A percentile compares a stretch with the other conserved stretches of the same genome.
Conservation (phyloP, 1,140 invertebrate species). For the Cyphomyrmex costatus region DNA sequence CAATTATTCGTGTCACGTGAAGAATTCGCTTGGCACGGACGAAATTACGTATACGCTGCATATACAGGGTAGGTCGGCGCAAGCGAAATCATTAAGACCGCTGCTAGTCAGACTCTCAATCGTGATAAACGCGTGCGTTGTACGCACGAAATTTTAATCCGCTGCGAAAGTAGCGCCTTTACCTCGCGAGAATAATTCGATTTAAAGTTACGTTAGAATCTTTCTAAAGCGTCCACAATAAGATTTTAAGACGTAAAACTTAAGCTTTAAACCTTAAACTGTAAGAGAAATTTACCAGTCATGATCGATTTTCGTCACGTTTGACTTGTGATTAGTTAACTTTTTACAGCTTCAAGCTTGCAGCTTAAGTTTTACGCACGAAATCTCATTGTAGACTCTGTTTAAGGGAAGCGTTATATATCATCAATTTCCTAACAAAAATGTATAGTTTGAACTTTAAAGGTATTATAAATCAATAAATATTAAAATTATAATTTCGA, state of each 20-base stretch:
- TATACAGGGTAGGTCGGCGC: conserved; percentile 86
- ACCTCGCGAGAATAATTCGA: neutral
- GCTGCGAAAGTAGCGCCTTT: too few relatives aligned
- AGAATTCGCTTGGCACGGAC: conserved; percentile 89
- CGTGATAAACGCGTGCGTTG: neutral
- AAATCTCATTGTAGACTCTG: too few relatives aligned
- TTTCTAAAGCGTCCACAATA: neutral
- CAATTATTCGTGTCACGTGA: conserved; percentile 89
- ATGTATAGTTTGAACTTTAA: neutral
- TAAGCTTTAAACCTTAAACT: too few relatives aligned
- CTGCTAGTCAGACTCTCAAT: neutral
- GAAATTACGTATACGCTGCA: conserved; percentile 88
- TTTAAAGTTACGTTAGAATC: conserved; percentile 4
- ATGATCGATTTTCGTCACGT: too few relatives aligned
- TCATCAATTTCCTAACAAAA: neutral
- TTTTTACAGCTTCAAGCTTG: too few relatives aligned
- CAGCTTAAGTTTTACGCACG: too few relatives aligned
- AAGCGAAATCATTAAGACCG: neutral
- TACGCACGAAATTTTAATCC: neutral
- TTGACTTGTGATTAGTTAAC: too few relatives aligned
- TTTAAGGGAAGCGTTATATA: neutral
- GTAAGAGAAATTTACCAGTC: too few relatives aligned
- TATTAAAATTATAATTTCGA: conserved; percentile 19
- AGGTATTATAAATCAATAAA: neutral
- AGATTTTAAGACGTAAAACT: too few relatives aligned